phyloP scores from a whole-genome alignment of 2,888 invertebrate genomes.

The Chrysina gloriosa region DNA sequence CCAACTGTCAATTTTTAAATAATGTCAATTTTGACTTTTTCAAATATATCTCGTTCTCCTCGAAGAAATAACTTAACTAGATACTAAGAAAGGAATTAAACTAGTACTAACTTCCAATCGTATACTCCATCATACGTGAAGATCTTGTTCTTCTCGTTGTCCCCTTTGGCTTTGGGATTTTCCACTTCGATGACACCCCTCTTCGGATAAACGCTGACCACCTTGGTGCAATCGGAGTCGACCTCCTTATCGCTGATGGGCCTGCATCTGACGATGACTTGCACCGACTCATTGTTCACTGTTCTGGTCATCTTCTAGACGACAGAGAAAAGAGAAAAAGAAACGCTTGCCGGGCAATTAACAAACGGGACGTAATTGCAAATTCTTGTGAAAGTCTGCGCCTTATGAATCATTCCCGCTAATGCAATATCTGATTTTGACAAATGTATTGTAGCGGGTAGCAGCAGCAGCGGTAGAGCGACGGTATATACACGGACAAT shows the following conservation, averaged over 20 bases:
- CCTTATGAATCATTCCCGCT: constrained; percentile 29
- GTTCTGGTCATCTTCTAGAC: constrained; percentile 56
- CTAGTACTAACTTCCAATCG: constrained; percentile 78
- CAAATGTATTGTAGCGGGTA: no score
- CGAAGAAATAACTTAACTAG: no score
- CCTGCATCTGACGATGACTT: constrained; percentile 96
- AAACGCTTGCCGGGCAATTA: not conserved
- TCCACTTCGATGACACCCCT: constrained; percentile 91
- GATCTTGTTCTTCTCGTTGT: constrained; percentile 83
- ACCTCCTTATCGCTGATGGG: constrained; percentile 92
- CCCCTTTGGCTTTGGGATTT: constrained; percentile 79
- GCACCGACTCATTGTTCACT: constrained; percentile 83
- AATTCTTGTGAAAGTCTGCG: constrained; percentile 28
- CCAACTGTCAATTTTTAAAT: no score
- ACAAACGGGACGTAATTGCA: constrained; percentile 3
- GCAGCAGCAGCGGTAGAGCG: no score
- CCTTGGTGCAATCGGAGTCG: constrained; percentile 77
- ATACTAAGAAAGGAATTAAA: no score
- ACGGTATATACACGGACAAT: no score
- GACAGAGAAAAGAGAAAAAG: constrained; percentile 4
- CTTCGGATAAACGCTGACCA: constrained; percentile 86
- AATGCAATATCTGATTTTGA: no score
- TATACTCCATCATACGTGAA: constrained; percentile 99
- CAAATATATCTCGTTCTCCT: no score
- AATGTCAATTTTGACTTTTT: no score